phyloP scores from a whole-genome alignment of 1,140 invertebrate genomes.

The Micrasema longulum region DNA sequence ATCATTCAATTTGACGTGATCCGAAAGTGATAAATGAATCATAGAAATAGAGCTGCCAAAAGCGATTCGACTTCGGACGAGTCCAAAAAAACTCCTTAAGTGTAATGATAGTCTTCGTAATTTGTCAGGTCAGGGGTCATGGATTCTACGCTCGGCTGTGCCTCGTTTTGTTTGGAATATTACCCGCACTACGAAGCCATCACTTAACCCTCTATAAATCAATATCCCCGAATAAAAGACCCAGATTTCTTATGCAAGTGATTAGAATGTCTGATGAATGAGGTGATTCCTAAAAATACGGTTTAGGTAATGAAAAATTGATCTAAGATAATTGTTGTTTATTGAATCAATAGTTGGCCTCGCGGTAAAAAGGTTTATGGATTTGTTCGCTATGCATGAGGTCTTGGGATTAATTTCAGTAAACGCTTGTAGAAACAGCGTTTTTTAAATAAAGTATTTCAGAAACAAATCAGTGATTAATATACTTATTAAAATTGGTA shows the following conservation, averaged over 20 bases:
- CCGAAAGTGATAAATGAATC: constrained; percentile 53
- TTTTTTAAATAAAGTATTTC: no score
- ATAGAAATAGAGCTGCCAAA: constrained; percentile 55
- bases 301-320: neutral
- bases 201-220: constrained; percentile 45
- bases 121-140: constrained; percentile 51
- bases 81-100: constrained; percentile 45
- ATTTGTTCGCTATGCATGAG: no score
- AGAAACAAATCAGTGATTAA: no score
- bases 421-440: no score
- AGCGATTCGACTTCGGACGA: constrained; percentile 33
- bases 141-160: constrained; percentile 27
- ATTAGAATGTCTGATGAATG: constrained; percentile 32
- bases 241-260: constrained; percentile 21
- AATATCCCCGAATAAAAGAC: constrained; percentile 28
- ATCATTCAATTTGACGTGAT: constrained; percentile 55
- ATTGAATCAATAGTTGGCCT: no score
- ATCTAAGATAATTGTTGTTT: no score
- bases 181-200: constrained; percentile 7
- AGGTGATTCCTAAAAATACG: constrained; percentile 20
- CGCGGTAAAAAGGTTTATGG: no score
- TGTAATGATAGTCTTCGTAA: constrained; percentile 54
- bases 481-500: no score
- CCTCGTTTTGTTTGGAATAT: constrained; percentile 34
- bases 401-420: no score